A percentile compares a stretch with the other conserved stretches of the same genome.
phyloP scores from a whole-genome alignment of 2,888 invertebrate genomes.

The Amiota mariae region DNA sequence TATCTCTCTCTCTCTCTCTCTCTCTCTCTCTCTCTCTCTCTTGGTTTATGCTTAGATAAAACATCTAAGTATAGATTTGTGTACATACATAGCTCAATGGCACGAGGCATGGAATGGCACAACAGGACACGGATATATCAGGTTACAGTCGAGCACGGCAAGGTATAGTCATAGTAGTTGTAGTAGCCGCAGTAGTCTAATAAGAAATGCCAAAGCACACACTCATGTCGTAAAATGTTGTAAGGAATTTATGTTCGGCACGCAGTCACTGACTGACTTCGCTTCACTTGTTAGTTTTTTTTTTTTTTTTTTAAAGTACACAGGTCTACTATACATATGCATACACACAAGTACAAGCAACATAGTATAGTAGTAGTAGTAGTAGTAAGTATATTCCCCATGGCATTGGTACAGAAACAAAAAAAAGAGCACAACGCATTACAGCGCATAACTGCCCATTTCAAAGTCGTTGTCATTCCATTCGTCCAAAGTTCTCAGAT shows the following conservation, averaged over 20 bases:
- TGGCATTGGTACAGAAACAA: too few species aligned
- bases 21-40: too few species aligned
- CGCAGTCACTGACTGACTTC: conserved; percentile 10
- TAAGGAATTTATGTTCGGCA: conserved; percentile 56
- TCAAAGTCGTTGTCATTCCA: not conserved
- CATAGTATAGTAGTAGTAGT: too few species aligned
- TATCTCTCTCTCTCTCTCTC: too few species aligned
- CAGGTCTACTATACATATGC: not conserved
- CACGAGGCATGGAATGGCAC: not conserved
- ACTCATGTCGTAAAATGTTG: conserved; percentile 61
- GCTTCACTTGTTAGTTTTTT: not conserved
- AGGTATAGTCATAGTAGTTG: not conserved
- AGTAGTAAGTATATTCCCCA: not conserved
- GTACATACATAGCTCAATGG: too few species aligned
- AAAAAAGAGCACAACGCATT: not conserved
- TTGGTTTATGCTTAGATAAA: too few species aligned
- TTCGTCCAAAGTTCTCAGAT: not conserved
- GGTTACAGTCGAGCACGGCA: not conserved
- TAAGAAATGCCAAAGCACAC: conserved; percentile 64
- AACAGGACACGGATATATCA: not conserved
- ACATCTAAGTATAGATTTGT: too few species aligned
- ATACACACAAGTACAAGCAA: not conserved
- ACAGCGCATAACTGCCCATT: conserved; percentile 12
- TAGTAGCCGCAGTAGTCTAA: conserved; percentile 46
- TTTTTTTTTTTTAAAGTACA: not conserved